phyloP scores from a whole-genome alignment of 2,113 vertebrate species.

The Mesembrinibis cayennensis region DNA sequence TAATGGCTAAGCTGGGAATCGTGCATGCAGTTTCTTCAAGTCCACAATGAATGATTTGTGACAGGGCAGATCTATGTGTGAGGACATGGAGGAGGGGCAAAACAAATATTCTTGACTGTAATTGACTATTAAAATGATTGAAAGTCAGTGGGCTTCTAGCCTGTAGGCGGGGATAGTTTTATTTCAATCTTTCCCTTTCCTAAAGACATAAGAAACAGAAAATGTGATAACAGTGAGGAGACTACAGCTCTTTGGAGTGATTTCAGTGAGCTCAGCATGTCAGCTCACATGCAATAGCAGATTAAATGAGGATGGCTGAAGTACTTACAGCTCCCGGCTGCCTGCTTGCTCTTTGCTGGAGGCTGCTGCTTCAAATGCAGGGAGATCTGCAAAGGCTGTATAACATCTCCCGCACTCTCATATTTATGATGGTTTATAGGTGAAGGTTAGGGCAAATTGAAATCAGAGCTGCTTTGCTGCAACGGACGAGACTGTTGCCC shows the following conservation, averaged over 20 bases:
- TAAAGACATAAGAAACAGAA: conserved; percentile 12
- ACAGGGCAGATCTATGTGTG: background rate
- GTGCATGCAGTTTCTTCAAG: background rate
- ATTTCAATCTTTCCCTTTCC: conserved; percentile 1
- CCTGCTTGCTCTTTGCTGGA: background rate
- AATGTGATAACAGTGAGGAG: background rate
- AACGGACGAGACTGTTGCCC: background rate
- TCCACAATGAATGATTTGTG: conserved; percentile 30
- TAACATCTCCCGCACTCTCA: background rate
- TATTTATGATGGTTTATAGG: background rate
- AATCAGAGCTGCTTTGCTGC: background rate
- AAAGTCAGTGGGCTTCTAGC: conserved; percentile 21
- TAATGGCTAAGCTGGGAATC: conserved; percentile 29
- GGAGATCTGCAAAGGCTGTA: background rate
- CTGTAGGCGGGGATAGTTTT: background rate
- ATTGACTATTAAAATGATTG: conserved; percentile 43
- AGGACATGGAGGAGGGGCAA: background rate
- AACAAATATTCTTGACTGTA: conserved; percentile 27
- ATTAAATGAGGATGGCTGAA: conserved; percentile 21
- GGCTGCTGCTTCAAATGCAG: background rate
- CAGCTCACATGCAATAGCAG: background rate
- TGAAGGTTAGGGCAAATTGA: background rate
- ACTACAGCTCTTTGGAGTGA: background rate
- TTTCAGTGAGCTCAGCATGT: background rate
- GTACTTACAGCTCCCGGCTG: background rate